phyloP scores from a whole-genome alignment of 2,797 vertebrate genomes.

The Molossus molossus region DNA sequence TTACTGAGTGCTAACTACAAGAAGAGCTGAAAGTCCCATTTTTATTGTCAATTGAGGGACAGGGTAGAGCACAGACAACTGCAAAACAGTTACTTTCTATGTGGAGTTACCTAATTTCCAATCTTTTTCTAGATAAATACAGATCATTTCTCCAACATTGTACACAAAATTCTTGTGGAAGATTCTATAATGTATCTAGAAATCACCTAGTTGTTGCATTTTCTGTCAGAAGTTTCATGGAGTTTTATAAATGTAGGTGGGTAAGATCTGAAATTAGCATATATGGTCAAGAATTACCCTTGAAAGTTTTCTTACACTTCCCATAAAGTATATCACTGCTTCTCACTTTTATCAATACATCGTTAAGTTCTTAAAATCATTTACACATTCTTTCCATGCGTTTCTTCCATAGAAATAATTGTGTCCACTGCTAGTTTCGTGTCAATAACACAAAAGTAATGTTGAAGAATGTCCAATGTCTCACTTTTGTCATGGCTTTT shows the following conservation, averaged over 20 bases:
- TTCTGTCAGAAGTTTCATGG: neutral
- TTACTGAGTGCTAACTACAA: neutral
- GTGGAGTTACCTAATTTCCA: neutral
- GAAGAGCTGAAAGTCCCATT: neutral
- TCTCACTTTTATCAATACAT: neutral
- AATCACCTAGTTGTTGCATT: constrained; percentile 27
- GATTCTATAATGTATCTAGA: constrained; percentile 16
- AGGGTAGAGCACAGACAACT: neutral
- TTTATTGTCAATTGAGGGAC: neutral
- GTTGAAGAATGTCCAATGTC: neutral
- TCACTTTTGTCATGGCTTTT: constrained; percentile 29
- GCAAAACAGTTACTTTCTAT: neutral
- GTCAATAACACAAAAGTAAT: neutral
- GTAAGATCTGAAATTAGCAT: constrained; percentile 33
- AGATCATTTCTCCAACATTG: constrained; percentile 2
- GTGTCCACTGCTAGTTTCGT: neutral
- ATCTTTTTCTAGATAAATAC: constrained; percentile 21
- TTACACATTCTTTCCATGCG: neutral
- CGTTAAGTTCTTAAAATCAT: neutral
- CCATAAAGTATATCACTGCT: neutral
- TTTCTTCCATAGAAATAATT: neutral
- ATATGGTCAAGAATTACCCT: constrained; percentile 54
- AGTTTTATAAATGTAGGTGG: neutral
- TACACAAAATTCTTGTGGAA: neutral
- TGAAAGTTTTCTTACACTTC: constrained; percentile 18